Evolutionary conservation across 2,888 invertebrate genomes (phyloP).

Genomic region (Habrosyne pyritoides): DNA sequence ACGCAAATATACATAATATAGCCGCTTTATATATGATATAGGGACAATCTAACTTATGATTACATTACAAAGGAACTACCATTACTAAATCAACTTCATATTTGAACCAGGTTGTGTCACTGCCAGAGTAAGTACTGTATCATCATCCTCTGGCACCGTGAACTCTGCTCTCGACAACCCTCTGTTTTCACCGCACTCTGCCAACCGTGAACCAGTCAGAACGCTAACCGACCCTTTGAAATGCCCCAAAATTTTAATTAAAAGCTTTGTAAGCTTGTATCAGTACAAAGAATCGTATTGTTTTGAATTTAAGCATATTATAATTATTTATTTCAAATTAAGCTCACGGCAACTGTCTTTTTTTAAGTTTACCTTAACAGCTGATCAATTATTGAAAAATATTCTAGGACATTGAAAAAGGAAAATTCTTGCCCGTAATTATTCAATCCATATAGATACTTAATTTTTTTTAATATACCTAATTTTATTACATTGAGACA

Average conservation of each 20-base stretch:
- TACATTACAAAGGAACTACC: not conserved
- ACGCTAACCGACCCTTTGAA: slow-evolving; percentile 65
- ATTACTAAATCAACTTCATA: not conserved
- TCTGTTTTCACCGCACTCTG: slow-evolving; percentile 46
- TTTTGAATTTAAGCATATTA: slow-evolving; percentile 30
- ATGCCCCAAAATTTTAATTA: slow-evolving; percentile 70
- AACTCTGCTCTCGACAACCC: slow-evolving; percentile 24
- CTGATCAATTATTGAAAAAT: no score
- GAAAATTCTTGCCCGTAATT: no score
- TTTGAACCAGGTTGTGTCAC: not conserved
- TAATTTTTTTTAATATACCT: no score
- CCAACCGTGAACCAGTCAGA: slow-evolving; percentile 64
- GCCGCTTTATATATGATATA: no score
- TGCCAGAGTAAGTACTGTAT: not conserved
- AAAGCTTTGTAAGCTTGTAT: slow-evolving; percentile 59
- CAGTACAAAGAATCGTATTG: slow-evolving; percentile 40
- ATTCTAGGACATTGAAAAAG: no score
- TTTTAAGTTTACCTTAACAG: not conserved
- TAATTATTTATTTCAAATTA: not conserved
- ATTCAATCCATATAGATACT: no score
- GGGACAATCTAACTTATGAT: no score
- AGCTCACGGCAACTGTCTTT: not conserved
- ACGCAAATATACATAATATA: not conserved
- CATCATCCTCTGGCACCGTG: slow-evolving; percentile 16
- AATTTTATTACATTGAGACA: no score